Evolutionary conservation across 2,113 vertebrate species (phyloP), one percentile per base, ranked within the genome.

Genomic region (Eurystomus gularis): DNA sequence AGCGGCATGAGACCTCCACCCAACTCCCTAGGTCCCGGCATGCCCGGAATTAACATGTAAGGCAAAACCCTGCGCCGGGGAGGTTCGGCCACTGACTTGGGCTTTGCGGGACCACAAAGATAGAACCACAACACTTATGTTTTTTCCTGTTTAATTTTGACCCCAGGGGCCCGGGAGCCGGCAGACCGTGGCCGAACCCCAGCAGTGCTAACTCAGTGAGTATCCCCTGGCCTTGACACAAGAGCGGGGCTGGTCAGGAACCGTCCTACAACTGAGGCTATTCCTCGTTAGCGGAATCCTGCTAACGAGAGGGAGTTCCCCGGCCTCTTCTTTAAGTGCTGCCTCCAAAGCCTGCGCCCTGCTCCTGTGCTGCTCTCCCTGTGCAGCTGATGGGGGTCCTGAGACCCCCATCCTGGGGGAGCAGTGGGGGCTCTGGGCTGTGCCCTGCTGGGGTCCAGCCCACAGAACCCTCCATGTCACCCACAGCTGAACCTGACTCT

Each of bases 11-110:
- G 99, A 98, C 99, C 99, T 97, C 99, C 99, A 97, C 99, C 99
- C 98, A 99, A 99, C 97, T 98, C 99, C 96, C 99, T 99, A 97
- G 99, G 99, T 70, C 99, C 99, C 31, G 99, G 99, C 95, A 99
- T 99, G 99, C 99, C 99, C 91, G 99, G 99, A 97, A 99, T 99
- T 88, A 99, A 99, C 98, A 99, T 99, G 99, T 99, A 98, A 99
- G 99, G 93, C 95, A 65, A 42, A 42, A 42, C 37, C 58, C 51
- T 3, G 0, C 0, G 0, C 57, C 0, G 7, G 61, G 83, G 55
- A 17, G 9, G 14, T 54, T 46, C 23, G 40, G 7, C 54, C 1
- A 1, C 76, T 2, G 4, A 7, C 46, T 76, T 4, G 21, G 37
- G 13, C n/a, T 78, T 26, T 54, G 77, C 1, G 1, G 78, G 81